These are phyloP conservation scores for Burhinus bistriatus DNA, from an alignment of 2,113 vertebrate species.

Conservation along the genomic window DNA sequence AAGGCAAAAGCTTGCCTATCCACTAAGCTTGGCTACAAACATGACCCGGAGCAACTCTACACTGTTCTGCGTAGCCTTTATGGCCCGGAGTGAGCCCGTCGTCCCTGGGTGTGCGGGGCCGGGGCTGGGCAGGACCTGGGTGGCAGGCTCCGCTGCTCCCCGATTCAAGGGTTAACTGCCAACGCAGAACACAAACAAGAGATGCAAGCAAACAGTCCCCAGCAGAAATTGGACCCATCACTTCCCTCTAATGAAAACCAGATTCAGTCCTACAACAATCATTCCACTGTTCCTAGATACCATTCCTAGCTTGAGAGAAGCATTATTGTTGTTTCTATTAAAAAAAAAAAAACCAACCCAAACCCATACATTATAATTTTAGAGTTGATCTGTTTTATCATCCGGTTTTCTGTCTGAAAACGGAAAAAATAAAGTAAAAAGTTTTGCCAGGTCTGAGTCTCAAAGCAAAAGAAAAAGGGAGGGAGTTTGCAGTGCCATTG, in stretches of 20 bases:
- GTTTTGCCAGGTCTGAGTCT: neutral
- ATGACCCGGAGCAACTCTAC: neutral
- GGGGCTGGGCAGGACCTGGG: neutral
- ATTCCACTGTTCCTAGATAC: constrained; percentile 74
- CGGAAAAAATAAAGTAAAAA: neutral
- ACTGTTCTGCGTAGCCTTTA: fast-evolving
- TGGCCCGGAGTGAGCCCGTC: fast-evolving
- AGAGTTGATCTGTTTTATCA: neutral
- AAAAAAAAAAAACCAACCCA: neutral
- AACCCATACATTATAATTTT: neutral
- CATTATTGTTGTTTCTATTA: neutral
- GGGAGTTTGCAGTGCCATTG: neutral
- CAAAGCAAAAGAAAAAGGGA: neutral
- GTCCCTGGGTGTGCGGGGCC: fast-evolving
- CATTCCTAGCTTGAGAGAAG: constrained; percentile 40
- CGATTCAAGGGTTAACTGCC: constrained; percentile 64
- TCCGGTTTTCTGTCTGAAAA: neutral
- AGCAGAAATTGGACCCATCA: constrained; percentile 72
- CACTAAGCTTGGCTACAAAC: neutral
- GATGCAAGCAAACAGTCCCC: constrained; percentile 68
- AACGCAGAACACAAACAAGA: constrained; percentile 54
- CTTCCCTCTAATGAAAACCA: constrained; percentile 83
- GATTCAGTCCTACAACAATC: constrained; percentile 76
- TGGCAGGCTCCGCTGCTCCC: neutral
- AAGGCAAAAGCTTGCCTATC: neutral